A percentile compares a stretch with the other conserved stretches of the same genome.
Evolutionary conservation across 2,797 vertebrate genomes (phyloP).

Genomic region (Pristis pectinata): DNA sequence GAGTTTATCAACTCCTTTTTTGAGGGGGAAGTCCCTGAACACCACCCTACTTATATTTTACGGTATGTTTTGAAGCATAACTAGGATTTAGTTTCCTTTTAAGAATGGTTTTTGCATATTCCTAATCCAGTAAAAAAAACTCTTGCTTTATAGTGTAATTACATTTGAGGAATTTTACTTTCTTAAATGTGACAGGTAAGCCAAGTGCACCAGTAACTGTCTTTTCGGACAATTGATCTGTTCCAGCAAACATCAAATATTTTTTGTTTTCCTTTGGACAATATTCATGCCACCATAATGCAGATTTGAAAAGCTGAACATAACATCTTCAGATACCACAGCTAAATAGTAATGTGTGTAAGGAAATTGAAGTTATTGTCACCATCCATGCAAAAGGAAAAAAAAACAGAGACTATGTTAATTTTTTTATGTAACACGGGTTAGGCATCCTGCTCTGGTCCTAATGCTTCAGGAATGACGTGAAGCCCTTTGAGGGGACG

Average conservation of each 20-base stretch:
- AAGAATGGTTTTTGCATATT: neutral
- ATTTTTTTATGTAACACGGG: too few species aligned
- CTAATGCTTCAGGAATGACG: too few species aligned
- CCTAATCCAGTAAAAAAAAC: neutral
- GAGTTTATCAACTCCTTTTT: conserved; percentile 78
- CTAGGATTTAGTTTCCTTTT: neutral
- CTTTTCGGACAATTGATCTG: neutral
- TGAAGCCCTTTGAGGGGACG: too few species aligned
- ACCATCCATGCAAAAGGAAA: neutral
- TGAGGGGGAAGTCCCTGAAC: conserved; percentile 63
- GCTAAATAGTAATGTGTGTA: neutral
- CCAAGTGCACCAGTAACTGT: neutral
- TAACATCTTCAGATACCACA: neutral
- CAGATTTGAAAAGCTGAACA: neutral
- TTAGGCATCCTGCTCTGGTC: too few species aligned
- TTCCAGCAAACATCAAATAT: neutral
- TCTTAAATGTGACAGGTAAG: neutral
- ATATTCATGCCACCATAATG: too few species aligned
- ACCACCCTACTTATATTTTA: conserved; percentile 67
- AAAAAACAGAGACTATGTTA: too few species aligned
- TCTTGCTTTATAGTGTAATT: neutral
- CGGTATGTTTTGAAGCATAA: conserved; percentile 56
- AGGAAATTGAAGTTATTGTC: neutral
- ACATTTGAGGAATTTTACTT: neutral
- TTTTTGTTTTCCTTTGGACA: neutral